Conservation (phyloP, 2,113 vertebrate genomes). For the Bagarius yarrelli region DNA sequence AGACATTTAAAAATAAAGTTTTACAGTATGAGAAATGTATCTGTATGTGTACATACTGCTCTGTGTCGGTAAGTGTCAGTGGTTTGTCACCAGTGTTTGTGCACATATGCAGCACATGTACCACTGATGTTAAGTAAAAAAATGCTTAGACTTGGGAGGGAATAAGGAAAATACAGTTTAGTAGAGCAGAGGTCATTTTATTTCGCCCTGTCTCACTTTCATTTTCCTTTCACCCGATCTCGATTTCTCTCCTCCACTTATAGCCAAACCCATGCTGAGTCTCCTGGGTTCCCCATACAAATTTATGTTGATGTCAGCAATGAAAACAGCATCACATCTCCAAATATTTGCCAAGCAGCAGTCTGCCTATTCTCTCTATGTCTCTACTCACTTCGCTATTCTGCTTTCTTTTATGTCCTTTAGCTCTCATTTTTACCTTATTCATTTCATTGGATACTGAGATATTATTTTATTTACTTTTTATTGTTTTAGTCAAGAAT, state of each 20-base stretch:
- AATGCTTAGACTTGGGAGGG: not conserved
- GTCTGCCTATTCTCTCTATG: constrained; percentile 64
- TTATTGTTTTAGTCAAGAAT: constrained; percentile 58
- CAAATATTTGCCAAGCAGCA: constrained; percentile 78
- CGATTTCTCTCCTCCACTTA: constrained; percentile 11
- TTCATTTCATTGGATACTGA: constrained; percentile 47
- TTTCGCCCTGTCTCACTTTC: constrained; percentile 14
- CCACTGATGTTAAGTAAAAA: not conserved
- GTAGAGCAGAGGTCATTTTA: constrained; percentile 68
- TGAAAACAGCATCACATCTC: constrained; percentile 73
- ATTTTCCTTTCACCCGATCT: constrained; percentile 28
- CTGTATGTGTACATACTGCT: constrained; percentile 13
- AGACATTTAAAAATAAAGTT: not conserved
- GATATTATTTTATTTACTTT: constrained; percentile 58
- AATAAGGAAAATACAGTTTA: constrained; percentile 63
- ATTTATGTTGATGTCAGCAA: constrained; percentile 83
- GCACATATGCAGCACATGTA: not conserved
- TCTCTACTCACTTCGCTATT: constrained; percentile 28
- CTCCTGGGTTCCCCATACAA: constrained; percentile 68
- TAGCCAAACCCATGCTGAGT: constrained; percentile 69
- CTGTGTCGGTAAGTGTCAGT: not conserved
- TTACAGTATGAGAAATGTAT: not conserved
- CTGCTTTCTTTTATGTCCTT: constrained; percentile 20
- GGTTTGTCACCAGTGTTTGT: constrained; percentile 17
- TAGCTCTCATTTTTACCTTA: not conserved